Base-by-base conservation (phyloP, 35 echinoderm and acorn worm species). In the Heliocidaris erythrogramma region DNA sequence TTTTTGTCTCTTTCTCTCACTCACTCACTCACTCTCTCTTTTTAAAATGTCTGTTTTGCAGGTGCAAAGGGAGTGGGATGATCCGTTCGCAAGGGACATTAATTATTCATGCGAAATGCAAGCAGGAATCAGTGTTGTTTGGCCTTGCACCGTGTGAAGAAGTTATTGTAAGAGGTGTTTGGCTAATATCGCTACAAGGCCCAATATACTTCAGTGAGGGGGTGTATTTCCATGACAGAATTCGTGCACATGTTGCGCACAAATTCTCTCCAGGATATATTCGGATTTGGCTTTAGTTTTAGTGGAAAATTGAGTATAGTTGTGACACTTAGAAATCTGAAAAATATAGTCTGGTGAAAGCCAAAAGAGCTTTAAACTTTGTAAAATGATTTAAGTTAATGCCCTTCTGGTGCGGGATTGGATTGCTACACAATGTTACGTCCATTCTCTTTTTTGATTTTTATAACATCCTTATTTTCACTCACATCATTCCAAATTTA, bases 161-260 rank as follows among this genome's bases (percentile, higher is more conserved):
- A 78, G 65, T 21, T 78, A 78, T 78, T 78, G 65, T 78, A 27
- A 78, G 65, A 78, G 65, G 65, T 78, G 65, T 78, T 78, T 78
- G 65, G 65, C 65, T 78, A 78, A 78, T 78, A 78, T 78, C 65
- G 65, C 65, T n/a, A 78, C 65, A 78, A 78, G 65, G 65, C 65
- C 27, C 65, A 78, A n/a, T 27, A 78, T 7, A 78, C 65, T 7
- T 78, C 27, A 8, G 65, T 78, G 65, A 78, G 65, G 65, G 65
- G 65, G 65, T 24, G 65, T 18, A n/a, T 78, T 78, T 78, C 65
- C 65, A 78, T 17, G 24, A 78, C 65, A 78, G n/a, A 78, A 78
- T 78, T 78, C 5, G 65, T 78, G 7, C 65, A 78, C 65, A 78
- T 78, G 65, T 78, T 78, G 65, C 65, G 65, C 27, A 24, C 7